Evolutionary conservation across 1,140 invertebrate species (phyloP).

Genomic region (Oreohelix idahoensis): DNA sequence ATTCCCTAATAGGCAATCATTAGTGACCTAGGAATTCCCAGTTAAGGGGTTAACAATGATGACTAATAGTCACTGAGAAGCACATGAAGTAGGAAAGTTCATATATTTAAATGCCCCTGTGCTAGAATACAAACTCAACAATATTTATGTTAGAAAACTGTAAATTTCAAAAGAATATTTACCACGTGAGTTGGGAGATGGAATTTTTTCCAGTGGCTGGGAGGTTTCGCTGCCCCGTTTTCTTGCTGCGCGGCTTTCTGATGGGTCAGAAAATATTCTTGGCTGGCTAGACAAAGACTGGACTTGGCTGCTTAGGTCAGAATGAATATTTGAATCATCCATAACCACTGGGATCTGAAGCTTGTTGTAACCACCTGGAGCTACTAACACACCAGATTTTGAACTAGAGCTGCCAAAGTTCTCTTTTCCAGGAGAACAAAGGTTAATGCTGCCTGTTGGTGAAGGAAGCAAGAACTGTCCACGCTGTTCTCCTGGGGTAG

Average conservation of each 20-base stretch:
- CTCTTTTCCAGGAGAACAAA: slow-evolving; percentile 39
- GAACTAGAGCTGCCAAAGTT: slow-evolving; percentile 16
- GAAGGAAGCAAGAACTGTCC: slow-evolving; percentile 13
- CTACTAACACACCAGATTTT: not conserved
- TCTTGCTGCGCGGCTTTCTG: not conserved
- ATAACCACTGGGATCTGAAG: not conserved
- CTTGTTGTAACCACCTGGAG: not conserved
- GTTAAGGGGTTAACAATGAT: too few relatives aligned
- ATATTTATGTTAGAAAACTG: too few relatives aligned
- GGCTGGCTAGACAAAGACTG: not conserved
- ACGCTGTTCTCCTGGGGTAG: not conserved
- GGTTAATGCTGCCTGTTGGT: slow-evolving; percentile 31
- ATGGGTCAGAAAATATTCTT: not conserved
- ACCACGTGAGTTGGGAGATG: slow-evolving; percentile 30
- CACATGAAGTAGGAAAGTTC: too few relatives aligned
- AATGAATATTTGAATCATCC: not conserved
- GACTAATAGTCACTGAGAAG: too few relatives aligned
- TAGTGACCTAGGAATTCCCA: too few relatives aligned
- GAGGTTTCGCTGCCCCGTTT: slow-evolving; percentile 8
- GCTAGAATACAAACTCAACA: too few relatives aligned
- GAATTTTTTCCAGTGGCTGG: slow-evolving; percentile 34
- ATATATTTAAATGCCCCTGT: too few relatives aligned
- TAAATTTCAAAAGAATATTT: too few relatives aligned
- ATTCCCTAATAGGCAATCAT: too few relatives aligned
- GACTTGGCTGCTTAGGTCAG: not conserved